phyloP scores from a whole-genome alignment of 2,888 invertebrate genomes.

The Plebejus melissa region DNA sequence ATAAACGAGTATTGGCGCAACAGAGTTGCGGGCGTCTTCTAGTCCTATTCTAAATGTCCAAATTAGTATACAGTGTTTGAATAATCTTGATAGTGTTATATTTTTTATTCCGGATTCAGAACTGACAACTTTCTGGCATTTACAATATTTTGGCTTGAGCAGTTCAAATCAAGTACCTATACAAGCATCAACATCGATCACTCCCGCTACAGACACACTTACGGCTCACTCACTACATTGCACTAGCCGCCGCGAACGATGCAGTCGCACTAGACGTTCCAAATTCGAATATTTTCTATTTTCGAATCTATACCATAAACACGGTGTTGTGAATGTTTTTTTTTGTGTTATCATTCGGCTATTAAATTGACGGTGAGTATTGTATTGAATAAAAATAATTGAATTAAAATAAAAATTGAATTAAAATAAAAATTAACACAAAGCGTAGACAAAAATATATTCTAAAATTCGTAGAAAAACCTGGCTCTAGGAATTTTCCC shows the following conservation, averaged over 20 bases:
- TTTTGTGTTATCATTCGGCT: background rate
- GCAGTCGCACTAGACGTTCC: slow-evolving; percentile 60
- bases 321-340: slow-evolving; percentile 17
- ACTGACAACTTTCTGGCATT: background rate
- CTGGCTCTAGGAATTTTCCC: background rate
- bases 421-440: too few species aligned
- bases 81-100: background rate
- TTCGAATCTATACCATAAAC: slow-evolving; percentile 13
- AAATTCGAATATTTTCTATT: slow-evolving; percentile 42
- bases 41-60: too few species aligned
- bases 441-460: background rate
- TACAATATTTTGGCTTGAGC: background rate
- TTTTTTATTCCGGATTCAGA: background rate
- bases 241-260: slow-evolving; percentile 55
- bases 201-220: slow-evolving; percentile 65
- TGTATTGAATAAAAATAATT: background rate
- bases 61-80: too few species aligned
- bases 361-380: slow-evolving; percentile 5
- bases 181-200: slow-evolving; percentile 54
- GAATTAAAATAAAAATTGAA: too few species aligned
- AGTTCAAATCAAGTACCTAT: slow-evolving; percentile 12
- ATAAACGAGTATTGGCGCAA: too few species aligned
- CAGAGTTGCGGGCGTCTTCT: too few species aligned
- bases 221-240: slow-evolving; percentile 69
- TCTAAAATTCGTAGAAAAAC: background rate